Evolutionary conservation across 1,140 invertebrate species (phyloP), one percentile per base, ranked within the genome.

Genomic region (Bilobella aurantiaca): DNA sequence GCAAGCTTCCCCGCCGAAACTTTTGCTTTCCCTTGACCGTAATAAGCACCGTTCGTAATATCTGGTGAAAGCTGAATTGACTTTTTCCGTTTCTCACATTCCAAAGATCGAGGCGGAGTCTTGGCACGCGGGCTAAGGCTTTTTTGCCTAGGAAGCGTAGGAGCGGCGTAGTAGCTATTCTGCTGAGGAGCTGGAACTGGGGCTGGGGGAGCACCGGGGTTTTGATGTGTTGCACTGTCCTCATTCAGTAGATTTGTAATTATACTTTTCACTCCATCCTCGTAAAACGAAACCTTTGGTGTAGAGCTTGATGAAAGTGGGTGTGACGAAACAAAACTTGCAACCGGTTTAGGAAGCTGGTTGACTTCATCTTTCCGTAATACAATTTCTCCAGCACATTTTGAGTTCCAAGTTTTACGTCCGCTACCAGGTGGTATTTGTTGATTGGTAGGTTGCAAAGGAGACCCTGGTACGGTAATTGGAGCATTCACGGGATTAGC

Each of bases 191-290:
- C 60, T 21, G 49, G 47, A 18, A 42, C 34, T 64, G 47, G 29
- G 59, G 23, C 27, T 69, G 63, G 42, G 68, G 49, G 5, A 65
- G 46, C 62, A 62, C 58, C 46, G 58, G 62, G 60, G 62, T 62
- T 72, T 60, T 42, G 67, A 37, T 58, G 58, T 65, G 25, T 59
- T 61, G 73, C 58, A 49, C 68, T 73, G 76, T 92, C 89, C 75
- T 93, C 90, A 76, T 93, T 93, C 2, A 95, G 76, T 23, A 90
- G 89, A 42, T 87, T 90, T 2, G 90, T 93, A 61, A 95, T 93
- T 58, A 95, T 93, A 76, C 87, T 90, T 77, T 93, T 93, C 2
- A 95, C 80, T n/a, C 90, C 81, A 76, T 93, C 90, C 75, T 94
- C 90, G 75, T 91, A 93, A 77, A 93, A 90, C 25, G 87, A 86